phyloP scores from a whole-genome alignment of 1,140 invertebrate genomes.

The Bombus waltoni region DNA sequence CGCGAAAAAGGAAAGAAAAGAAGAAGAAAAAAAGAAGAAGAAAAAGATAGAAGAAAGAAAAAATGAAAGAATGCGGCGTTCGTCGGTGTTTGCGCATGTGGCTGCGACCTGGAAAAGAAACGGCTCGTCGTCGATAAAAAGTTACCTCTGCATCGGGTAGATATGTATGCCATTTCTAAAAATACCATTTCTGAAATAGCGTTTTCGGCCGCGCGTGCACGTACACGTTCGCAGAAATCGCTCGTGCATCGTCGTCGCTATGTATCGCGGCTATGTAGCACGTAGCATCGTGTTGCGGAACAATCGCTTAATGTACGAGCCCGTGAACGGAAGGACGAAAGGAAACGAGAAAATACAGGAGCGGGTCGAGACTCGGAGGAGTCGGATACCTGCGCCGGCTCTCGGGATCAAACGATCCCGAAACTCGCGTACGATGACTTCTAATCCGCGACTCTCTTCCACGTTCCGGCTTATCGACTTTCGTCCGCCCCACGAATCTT shows the following conservation, averaged over 20 bases:
- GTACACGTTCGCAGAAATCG: constrained; percentile 33
- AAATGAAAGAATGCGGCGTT: constrained; percentile 27
- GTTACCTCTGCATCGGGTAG: constrained; percentile 53
- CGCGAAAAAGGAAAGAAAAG: background rate
- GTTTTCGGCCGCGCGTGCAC: constrained; percentile 32
- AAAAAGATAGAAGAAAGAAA: background rate
- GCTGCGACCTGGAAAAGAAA: constrained; percentile 45
- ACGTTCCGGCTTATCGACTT: constrained; percentile 36
- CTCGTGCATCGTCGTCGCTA: constrained; percentile 22
- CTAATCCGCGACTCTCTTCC: constrained; percentile 33
- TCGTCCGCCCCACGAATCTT: constrained; percentile 34
- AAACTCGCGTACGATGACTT: constrained; percentile 33
- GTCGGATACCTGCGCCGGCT: background rate
- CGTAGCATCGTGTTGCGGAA: background rate
- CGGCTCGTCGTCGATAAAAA: constrained; percentile 50
- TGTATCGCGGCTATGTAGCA: background rate
- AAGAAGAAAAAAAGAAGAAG: background rate
- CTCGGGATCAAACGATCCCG: constrained; percentile 13
- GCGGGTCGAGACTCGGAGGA: background rate
- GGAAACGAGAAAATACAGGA: background rate
- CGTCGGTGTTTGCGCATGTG: constrained; percentile 24
- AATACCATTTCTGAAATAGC: constrained; percentile 56
- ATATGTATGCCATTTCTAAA: constrained; percentile 55
- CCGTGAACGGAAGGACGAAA: background rate
- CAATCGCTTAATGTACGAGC: constrained; percentile 2